Percentiles rank a stretch among this genome's conserved stretches.
These are phyloP conservation scores for Drosophila kuntzei DNA, from an alignment of 2,888 invertebrate genomes.

Conservation along the genomic window DNA sequence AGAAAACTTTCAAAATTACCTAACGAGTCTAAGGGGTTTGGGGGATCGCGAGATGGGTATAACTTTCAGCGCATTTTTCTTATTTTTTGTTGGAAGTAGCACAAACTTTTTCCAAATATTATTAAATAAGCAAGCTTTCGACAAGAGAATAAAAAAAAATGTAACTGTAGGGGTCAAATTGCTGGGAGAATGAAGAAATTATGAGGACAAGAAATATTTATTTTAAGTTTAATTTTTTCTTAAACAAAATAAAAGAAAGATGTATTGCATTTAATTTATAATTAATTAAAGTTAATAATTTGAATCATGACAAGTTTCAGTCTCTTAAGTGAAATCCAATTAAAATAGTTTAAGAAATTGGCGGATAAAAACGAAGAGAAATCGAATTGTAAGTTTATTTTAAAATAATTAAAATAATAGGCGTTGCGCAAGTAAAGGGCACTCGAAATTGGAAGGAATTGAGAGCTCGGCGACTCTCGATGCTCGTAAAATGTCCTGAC, in stretches of 20 bases:
- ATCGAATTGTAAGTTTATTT: conserved; percentile 26
- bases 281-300: background rate
- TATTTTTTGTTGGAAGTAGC: conserved; percentile 41
- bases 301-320: background rate
- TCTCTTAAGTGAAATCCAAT: background rate
- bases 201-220: conserved; percentile 11
- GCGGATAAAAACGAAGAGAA: background rate
- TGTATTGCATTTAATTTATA: background rate
- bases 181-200: conserved; percentile 4
- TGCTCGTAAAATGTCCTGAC: conserved; percentile 70
- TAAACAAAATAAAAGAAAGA: background rate
- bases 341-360: background rate
- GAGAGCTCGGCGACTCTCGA: conserved; percentile 21
- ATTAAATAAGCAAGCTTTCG: conserved; percentile 57
- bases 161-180: conserved; percentile 12
- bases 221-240: conserved; percentile 1
- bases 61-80: conserved; percentile 41
- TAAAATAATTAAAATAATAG: conserved; percentile 60
- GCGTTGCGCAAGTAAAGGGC: conserved; percentile 33
- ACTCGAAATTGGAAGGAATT: conserved; percentile 28
- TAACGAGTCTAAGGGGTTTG: conserved; percentile 44
- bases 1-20: conserved; percentile 64
- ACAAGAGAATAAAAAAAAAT: conserved; percentile 14
- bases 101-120: conserved; percentile 62
- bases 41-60: conserved; percentile 48